Evolutionary conservation across 2,113 vertebrate genomes (phyloP), one percentile per base, ranked within the genome.

Genomic region (Crypturellus undulatus): DNA sequence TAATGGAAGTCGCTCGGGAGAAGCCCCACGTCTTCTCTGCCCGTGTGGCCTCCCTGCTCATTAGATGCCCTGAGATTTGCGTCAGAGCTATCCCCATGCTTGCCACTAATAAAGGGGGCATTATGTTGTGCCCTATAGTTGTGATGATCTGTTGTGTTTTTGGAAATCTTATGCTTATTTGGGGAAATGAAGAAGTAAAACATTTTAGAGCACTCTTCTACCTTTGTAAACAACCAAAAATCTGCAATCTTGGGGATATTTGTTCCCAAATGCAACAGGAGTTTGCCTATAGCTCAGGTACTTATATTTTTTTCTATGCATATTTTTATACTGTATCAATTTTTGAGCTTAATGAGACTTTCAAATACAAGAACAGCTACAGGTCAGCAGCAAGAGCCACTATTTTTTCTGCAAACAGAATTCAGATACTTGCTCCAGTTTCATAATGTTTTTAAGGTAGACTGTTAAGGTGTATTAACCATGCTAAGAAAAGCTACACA

Each of bases 331-430:
- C 8, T 56, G 2, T 45, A 65, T 82, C 21, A 70, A 32, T 82
- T 65, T 69, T 92, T 90, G 36, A 63, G 65, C 26, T 82, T 62
- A 40, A 34, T 54, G n/a, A 87, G 64, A 77, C 32, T 96, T 93
- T 40, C 34, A 88, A 60, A 5, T 63, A 9, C 15, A 85, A 59
- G 15, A 87, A 52, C 15, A 32, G 26, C 59, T 76, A 40, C 43
- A 87, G 54, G 42, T 89, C 78, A 85, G 45, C 54, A 63, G 68
- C 51, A 79, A 91, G 76, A 83, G 22, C 10, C 12, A 18, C 18
- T 42, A 15, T 24, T 45, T 83, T 62, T 76, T 89, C 67, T 89
- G 20, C 54, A 51, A 54, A 19, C 8, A 28, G 72, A 72, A 63
- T 93, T 91, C 81, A 87, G 56, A 67, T 85, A 36, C 24, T 72